Percentiles rank a stretch among this genome's conserved stretches.
Evolutionary conservation across 2,113 vertebrate genomes (phyloP).

Genomic region (Tachysurus vachellii): DNA sequence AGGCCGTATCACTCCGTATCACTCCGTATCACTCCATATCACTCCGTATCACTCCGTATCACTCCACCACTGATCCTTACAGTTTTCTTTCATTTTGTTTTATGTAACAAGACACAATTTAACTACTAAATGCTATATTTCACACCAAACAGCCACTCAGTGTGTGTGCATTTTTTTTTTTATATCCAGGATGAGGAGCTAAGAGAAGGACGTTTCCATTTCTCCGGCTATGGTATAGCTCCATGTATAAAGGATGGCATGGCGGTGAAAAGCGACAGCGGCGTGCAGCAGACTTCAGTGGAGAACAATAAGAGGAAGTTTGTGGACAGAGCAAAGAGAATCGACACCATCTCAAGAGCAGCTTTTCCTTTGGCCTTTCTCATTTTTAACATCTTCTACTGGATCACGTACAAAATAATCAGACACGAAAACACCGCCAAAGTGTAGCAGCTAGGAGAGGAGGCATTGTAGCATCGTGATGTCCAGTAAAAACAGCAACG

Average conservation of each 20-base stretch:
- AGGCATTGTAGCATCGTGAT: neutral
- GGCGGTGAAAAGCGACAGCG: constrained; percentile 79
- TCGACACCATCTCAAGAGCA: constrained; percentile 95
- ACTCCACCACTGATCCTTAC: too few relatives aligned
- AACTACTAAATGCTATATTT: too few relatives aligned
- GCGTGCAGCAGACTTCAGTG: constrained; percentile 69
- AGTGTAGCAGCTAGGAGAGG: constrained; percentile 71
- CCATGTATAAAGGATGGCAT: constrained; percentile 91
- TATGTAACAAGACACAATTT: too few relatives aligned
- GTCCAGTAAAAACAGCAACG: neutral
- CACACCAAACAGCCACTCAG: too few relatives aligned
- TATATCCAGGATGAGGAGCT: constrained; percentile 86
- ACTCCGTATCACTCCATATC: too few relatives aligned
- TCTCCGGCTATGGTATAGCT: constrained; percentile 89
- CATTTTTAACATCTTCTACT: constrained; percentile 99
- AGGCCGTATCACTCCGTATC: too few relatives aligned
- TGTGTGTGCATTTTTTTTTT: constrained; percentile 15
- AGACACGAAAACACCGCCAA: constrained; percentile 89
- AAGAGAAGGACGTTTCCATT: constrained; percentile 91
- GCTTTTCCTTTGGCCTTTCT: constrained; percentile 97
- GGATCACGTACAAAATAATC: constrained; percentile 99
- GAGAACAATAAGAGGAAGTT: constrained; percentile 94
- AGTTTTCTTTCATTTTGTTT: too few relatives aligned
- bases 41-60: too few relatives aligned
- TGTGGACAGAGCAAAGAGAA: constrained; percentile 97